Evolutionary conservation across 2,888 invertebrate genomes (phyloP), one percentile per base, ranked within the genome.

Genomic region (Hirtodrosophila duncani): DNA sequence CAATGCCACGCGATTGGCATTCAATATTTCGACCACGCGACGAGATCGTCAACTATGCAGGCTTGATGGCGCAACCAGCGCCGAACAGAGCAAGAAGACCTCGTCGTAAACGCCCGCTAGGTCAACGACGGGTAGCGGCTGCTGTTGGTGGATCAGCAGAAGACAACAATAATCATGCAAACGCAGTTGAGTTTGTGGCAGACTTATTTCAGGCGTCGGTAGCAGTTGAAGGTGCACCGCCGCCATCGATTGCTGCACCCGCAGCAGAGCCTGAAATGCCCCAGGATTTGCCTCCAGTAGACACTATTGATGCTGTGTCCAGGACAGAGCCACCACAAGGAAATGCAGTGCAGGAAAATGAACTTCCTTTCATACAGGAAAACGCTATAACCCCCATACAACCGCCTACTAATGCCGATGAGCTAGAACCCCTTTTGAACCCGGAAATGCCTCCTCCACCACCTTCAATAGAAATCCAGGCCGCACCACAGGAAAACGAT

Each of bases 1-100:
- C 17, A 1, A 2, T 9, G 23, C 42, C 11, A 2, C 64, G 67
- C 1, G 44, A 57, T 11, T 67, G 67, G 67, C 0, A 6, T 0
- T 48, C 57, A 0, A 42, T 67, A 24, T 67, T 67, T 38, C 51
- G 67, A 5, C 18, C 61, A 21, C 67, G 64, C 1, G 13, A 20
- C 1, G 2, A 2, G 1, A 0, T 45, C 3, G 9, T 17, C 1
- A 57, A 24, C 5, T 67, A 67, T 21, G 13, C 3, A 8, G 10
- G 7, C 6, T 11, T 8, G 5, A 23, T 6, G 10, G 14, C 11
- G 3, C 10, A 16, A 7, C 11, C 3, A 1, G 21, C 9, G 14
- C 6, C 24, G n/a, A 27, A 8, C 3, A 11, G 11, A 11, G 17
- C n/a, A 5, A 5, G 18, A 5, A 27, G 5, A 17, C 31, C 11